Evolutionary conservation across 2,113 vertebrate species (phyloP), one percentile per base, ranked within the genome.

Genomic region (Zingel zingel): DNA sequence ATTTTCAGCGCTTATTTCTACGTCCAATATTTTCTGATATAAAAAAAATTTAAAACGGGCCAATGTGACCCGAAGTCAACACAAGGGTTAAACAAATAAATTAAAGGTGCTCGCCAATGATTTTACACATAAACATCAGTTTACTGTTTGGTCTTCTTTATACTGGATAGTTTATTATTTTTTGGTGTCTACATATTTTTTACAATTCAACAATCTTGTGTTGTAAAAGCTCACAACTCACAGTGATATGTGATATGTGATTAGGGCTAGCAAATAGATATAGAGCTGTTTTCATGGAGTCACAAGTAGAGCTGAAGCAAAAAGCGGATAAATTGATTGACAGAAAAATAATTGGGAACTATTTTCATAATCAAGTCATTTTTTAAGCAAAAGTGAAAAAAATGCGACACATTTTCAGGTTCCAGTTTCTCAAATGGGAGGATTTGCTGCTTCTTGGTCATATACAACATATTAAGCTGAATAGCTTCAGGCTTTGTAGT

Each of bases 71-170:
- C n/a, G n/a, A n/a, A n/a, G n/a, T n/a, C n/a, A n/a, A n/a, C n/a
- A n/a, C n/a, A n/a, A n/a, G n/a, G n/a, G n/a, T n/a, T n/a, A 15
- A 57, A 53, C 74, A 62, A 39, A 59, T 67, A 62, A 27, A 67
- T 67, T 51, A 39, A 18, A 62, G 18, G n/a, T 11, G 63, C 11
- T 30, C 10, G 45, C 36, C 18, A 16, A 12, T 33, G 30, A 62
- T 25, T 53, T 27, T 19, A 12, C 68, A 12, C 33, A 15, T 15
- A 21, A 57, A 59, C 10, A 25, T 61, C 21, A 74, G 57, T 23
- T 23, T 23, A 74, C 11, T 15, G 48, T 50, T 50, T 50, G 48
- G 11, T 23, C 21, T 54, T 54, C 19, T 54, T 54, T 36, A 19
- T 50, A 18, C 45, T 19, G 39, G 5, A 51, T 25, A 21, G 51